Conservation (phyloP, 1,140 invertebrate species). For the Gerris buenoi region DNA sequence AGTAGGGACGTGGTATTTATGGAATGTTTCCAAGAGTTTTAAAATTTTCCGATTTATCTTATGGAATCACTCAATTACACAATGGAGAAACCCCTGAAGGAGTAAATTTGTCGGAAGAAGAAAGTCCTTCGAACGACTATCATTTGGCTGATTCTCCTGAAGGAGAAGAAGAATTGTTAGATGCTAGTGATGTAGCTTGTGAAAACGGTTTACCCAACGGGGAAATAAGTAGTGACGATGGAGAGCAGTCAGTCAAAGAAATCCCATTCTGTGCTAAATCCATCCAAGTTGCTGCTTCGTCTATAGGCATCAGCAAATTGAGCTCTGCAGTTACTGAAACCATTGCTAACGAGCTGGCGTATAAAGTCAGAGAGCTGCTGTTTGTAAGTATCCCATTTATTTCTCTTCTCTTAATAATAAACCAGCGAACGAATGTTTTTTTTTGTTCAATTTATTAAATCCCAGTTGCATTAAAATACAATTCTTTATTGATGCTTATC, state of each 20-base stretch:
- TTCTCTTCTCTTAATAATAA: neutral
- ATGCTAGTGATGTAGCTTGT: neutral
- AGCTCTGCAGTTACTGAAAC: constrained; percentile 8
- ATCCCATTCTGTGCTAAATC: constrained; percentile 7
- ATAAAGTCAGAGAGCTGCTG: constrained; percentile 15
- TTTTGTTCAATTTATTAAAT: constrained; percentile 2
- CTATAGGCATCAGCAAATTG: constrained; percentile 12
- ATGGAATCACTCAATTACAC: neutral
- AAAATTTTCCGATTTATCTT: constrained; percentile 2
- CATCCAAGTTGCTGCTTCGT: constrained; percentile 10
- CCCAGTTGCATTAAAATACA: neutral
- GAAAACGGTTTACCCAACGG: constrained; percentile 1
- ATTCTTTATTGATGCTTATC: neutral
- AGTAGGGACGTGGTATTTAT: neutral
- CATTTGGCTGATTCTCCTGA: neutral
- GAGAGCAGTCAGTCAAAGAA: neutral
- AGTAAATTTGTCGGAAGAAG: neutral
- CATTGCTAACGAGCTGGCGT: constrained; percentile 14
- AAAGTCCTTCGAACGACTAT: neutral
- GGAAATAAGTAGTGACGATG: neutral
- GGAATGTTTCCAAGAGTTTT: constrained; percentile 5
- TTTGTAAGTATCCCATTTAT: constrained; percentile 9
- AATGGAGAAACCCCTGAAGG: neutral
- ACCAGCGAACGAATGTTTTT: neutral
- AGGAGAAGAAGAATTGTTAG: neutral